A percentile compares a stretch with the other conserved stretches of the same genome.
Evolutionary conservation across 2,888 invertebrate species (phyloP).

Genomic region (Lepeophtheirus nordmannii): DNA sequence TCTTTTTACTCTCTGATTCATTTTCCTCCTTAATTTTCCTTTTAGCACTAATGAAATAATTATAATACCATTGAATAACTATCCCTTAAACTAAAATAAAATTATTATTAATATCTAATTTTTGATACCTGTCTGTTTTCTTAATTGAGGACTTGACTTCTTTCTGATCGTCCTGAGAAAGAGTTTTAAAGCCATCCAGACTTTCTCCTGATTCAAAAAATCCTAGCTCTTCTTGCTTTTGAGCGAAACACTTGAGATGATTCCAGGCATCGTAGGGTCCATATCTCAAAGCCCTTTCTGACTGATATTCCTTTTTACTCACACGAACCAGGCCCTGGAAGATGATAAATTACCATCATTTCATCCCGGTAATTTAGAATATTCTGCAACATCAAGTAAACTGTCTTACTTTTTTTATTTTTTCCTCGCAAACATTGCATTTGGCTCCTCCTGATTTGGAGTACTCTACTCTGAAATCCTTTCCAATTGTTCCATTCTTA

Average conservation of each 20-base stretch:
- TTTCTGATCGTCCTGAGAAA: constrained; percentile 55
- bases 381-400: constrained; percentile 4
- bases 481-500: constrained; percentile 31
- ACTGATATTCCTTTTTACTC: constrained; percentile 67
- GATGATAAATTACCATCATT: neutral
- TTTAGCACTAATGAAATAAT: constrained; percentile 30
- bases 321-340: constrained; percentile 53
- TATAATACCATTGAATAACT: constrained; percentile 36
- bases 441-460: constrained; percentile 64
- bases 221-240: constrained; percentile 51
- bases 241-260: constrained; percentile 75
- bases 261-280: constrained; percentile 78
- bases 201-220: constrained; percentile 54
- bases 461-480: constrained; percentile 64
- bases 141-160: constrained; percentile 48
- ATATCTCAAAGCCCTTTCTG: constrained; percentile 58
- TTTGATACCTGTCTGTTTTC: constrained; percentile 37
- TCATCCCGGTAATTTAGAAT: neutral
- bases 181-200: constrained; percentile 56
- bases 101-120: neutral
- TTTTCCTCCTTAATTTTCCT: constrained; percentile 29
- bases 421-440: constrained; percentile 68
- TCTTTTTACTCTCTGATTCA: constrained; percentile 37
- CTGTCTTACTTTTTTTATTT: constrained; percentile 54
- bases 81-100: neutral